Conservation (phyloP, 1,140 invertebrate species). For the Habropoda laboriosa region DNA sequence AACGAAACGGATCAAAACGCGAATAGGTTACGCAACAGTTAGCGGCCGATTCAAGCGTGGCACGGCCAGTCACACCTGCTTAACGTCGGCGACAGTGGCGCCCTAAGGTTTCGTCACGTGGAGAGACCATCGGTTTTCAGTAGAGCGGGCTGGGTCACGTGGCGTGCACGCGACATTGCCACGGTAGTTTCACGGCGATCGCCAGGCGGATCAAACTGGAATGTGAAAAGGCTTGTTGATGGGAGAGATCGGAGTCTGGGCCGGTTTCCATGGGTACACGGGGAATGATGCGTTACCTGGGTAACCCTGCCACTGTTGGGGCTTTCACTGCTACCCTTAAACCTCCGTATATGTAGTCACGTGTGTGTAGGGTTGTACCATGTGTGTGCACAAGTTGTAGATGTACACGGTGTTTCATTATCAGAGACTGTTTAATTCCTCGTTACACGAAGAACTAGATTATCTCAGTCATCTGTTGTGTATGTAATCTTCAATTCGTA, state of each 20-base stretch:
- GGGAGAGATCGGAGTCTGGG: conserved; percentile 66
- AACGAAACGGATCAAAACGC: background rate
- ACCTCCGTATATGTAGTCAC: background rate
- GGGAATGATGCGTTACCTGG: conserved; percentile 75
- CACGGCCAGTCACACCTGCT: background rate
- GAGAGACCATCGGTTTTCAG: conserved; percentile 6
- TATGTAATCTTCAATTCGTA: background rate
- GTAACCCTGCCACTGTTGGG: conserved; percentile 63
- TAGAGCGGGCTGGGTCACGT: conserved; percentile 53
- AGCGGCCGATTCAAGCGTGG: conserved; percentile 6
- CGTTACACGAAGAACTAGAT: background rate
- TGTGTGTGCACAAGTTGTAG: too few species aligned
- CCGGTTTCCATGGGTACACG: conserved; percentile 73
- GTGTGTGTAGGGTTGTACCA: too few species aligned
- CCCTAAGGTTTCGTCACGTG: conserved; percentile 38
- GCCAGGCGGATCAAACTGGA: conserved; percentile 53
- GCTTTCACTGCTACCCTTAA: conserved; percentile 32
- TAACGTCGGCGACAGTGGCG: background rate
- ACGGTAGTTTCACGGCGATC: conserved; percentile 11
- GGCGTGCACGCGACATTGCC: conserved; percentile 59
- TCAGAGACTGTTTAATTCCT: conserved; percentile 13
- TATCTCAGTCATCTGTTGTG: background rate
- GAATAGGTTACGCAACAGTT: conserved; percentile 9
- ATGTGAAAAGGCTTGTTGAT: conserved; percentile 74
- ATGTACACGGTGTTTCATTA: conserved; percentile 5